Evolutionary conservation across 2,888 invertebrate species (phyloP), one percentile per base, ranked within the genome.

Genomic region (Rhodophaea formosa): DNA sequence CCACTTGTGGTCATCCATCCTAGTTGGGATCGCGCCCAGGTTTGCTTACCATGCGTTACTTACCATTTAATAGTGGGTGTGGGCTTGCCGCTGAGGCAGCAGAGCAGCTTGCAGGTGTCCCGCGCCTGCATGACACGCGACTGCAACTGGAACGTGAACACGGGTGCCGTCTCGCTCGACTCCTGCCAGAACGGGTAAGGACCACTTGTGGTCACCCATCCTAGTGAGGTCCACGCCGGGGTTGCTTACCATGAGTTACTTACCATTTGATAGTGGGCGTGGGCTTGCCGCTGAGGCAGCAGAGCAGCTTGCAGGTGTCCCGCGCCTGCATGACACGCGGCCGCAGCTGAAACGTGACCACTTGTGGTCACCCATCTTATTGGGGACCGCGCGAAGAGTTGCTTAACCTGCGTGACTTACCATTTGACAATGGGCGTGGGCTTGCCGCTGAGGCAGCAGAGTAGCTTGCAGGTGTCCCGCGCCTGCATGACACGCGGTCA

Each of bases 401-500:
- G n/a, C n/a, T n/a, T n/a, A n/a, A n/a, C n/a, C n/a, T n/a, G n/a
- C n/a, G n/a, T n/a, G n/a, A n/a, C n/a, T 95, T n/a, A n/a, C n/a
- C n/a, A n/a, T n/a, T n/a, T 96, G 64, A 99, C 98, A 35, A 96
- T 96, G 15, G 99, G 99, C 73, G 95, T 94, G 60, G 99, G 99
- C 80, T 97, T 97, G 64, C 99, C 99, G 74, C 96, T 96, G 62
- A 99, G 94, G 78, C 99, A 98, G 88, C 99, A 99, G 51, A 99
- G 94, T 65, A 99, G 94, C 92, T 99, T 99, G 93, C 99, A 99
- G 60, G 98, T 98, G 82, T 97, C 96, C 66, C 98, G 95, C 75
- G 93, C 94, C 92, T 99, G 99, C 95, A 99, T 99, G 73, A 99
- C 97, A 82, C 99, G 97, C 80, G 99, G 99, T 86, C 99, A 95